Evolutionary conservation across 2,888 invertebrate genomes (phyloP).

Genomic region (Tribolium freemani): DNA sequence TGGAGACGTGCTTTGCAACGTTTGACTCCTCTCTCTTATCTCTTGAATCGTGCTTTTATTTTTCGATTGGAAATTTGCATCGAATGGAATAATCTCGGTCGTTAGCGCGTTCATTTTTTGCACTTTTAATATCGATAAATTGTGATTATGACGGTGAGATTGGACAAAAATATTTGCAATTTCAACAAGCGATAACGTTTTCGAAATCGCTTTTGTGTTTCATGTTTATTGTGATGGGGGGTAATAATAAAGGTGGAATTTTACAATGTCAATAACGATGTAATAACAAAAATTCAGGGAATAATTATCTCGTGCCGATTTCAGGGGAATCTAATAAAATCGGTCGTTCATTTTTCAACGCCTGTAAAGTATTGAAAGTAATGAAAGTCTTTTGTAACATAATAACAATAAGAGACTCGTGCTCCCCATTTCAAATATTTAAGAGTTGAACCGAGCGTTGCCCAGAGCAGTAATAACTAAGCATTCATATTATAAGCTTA

Average conservation of each 20-base stretch:
- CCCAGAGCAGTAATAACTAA: constrained; percentile 50
- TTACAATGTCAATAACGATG: constrained; percentile 45
- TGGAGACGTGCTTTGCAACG: constrained; percentile 57
- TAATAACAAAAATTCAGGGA: not conserved
- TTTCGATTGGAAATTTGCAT: constrained; percentile 11
- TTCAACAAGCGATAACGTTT: constrained; percentile 30
- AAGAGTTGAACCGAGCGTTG: constrained; percentile 46
- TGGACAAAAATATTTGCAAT: constrained; percentile 4
- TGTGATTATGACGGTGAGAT: constrained; percentile 19
- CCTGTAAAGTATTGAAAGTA: constrained; percentile 39
- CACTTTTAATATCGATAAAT: constrained; percentile 30
- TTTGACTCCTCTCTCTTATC: constrained; percentile 35
- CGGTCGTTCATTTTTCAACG: constrained; percentile 48
- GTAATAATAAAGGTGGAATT: constrained; percentile 22
- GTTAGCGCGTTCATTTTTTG: constrained; percentile 12
- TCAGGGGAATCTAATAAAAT: not conserved
- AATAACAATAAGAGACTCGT: constrained; percentile 41
- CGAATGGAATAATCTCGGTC: constrained; percentile 11
- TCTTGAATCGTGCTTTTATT: not conserved
- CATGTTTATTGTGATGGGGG: constrained; percentile 34
- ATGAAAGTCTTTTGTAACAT: constrained; percentile 20
- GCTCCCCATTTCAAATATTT: constrained; percentile 46
- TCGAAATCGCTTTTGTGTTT: constrained; percentile 29
- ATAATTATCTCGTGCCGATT: constrained; percentile 1
- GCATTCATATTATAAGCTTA: constrained; percentile 55